Evolutionary conservation across 2,113 vertebrate species (phyloP).

Genomic region (Pelusios castaneus): DNA sequence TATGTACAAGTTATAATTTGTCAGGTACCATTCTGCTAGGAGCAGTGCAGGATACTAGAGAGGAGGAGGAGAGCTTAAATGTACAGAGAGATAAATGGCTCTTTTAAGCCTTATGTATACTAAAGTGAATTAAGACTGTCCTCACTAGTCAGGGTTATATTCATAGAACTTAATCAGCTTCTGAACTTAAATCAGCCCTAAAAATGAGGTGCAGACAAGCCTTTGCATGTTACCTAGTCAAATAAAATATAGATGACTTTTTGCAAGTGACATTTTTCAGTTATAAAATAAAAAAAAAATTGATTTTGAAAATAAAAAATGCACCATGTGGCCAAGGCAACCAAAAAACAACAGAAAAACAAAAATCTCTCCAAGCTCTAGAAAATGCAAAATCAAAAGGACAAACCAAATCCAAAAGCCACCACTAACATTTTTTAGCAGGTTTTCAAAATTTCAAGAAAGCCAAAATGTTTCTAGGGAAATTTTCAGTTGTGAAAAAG

Average conservation of each 20-base stretch:
- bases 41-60: too few species aligned
- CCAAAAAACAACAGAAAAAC: neutral
- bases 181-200: neutral
- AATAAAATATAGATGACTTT: neutral
- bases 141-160: neutral
- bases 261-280: neutral
- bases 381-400: neutral
- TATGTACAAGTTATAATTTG: too few species aligned
- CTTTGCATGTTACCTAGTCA: neutral
- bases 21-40: too few species aligned
- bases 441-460: neutral
- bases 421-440: neutral
- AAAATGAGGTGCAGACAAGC: neutral
- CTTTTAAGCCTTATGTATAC: neutral
- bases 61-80: neutral
- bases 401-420: neutral
- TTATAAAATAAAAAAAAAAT: neutral
- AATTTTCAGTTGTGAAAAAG: neutral
- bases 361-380: neutral
- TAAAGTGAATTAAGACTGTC: neutral
- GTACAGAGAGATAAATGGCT: neutral
- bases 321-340: neutral
- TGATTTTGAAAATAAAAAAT: neutral
- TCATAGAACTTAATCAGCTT: neutral
- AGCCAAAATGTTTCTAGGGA: neutral